These are phyloP conservation scores for Poecile montanus DNA, from an alignment of 2,797 vertebrate genomes.

Conservation along the genomic window DNA sequence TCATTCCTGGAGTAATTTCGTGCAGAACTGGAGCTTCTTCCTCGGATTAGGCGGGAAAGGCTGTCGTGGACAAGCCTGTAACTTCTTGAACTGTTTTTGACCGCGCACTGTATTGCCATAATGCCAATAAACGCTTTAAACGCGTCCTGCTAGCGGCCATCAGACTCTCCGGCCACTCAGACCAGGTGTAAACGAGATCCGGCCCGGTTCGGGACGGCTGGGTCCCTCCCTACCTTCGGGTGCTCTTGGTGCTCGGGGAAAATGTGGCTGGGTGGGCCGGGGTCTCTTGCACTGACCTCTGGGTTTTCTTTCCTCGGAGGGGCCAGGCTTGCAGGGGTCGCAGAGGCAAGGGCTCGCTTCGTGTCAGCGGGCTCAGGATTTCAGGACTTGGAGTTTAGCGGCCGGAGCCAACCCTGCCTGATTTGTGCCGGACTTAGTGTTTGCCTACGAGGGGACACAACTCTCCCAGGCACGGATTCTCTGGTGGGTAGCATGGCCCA, in stretches of 20 bases:
- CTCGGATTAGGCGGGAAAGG: background rate
- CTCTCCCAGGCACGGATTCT: background rate
- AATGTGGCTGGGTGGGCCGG: background rate
- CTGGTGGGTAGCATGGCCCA: background rate
- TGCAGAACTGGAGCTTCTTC: background rate
- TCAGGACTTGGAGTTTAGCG: background rate
- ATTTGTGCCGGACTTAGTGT: background rate
- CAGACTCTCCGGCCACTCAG: background rate
- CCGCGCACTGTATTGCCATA: background rate
- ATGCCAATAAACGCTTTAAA: slow-evolving; percentile 40
- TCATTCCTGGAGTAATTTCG: background rate
- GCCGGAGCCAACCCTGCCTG: background rate
- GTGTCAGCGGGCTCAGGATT: background rate
- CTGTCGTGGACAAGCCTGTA: background rate
- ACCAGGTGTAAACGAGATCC: background rate
- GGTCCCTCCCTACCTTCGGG: background rate
- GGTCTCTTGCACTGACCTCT: background rate
- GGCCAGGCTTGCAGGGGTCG: background rate
- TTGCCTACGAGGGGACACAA: background rate
- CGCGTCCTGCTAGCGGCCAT: background rate
- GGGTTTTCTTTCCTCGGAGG: background rate
- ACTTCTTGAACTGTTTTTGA: background rate
- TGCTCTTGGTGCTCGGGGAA: background rate
- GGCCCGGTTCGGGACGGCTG: background rate
- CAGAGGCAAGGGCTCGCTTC: background rate